Conservation (phyloP, 2,797 vertebrate species). For the Cossypha niveicapilla region DNA sequence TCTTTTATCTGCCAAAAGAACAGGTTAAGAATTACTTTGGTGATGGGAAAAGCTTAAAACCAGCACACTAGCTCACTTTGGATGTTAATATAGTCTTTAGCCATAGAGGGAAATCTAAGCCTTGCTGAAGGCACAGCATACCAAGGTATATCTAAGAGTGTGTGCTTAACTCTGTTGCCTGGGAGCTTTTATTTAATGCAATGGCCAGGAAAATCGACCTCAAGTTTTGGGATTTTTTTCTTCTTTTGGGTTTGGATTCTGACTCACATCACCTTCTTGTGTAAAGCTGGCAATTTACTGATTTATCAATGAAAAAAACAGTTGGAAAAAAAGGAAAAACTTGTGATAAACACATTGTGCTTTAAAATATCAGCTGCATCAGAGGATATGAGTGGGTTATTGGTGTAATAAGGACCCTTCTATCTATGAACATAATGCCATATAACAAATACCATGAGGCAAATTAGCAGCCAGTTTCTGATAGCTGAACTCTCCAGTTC, state of each 20-base stretch:
- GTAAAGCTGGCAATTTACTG: constrained; percentile 56
- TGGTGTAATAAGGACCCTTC: not conserved
- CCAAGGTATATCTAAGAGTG: constrained; percentile 13
- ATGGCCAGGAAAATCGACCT: constrained; percentile 55
- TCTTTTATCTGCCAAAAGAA: not conserved
- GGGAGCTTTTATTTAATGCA: constrained; percentile 58
- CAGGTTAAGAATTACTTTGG: not conserved
- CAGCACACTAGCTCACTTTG: not conserved
- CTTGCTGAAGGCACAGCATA: not conserved
- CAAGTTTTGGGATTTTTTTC: not conserved
- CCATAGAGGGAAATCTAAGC: constrained; percentile 41
- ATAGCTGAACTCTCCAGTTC: not conserved
- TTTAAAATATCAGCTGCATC: constrained; percentile 57
- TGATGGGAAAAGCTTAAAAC: constrained; percentile 37
- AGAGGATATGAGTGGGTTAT: not conserved
- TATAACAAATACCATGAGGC: not conserved
- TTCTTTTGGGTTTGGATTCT: constrained; percentile 1
- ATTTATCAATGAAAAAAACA: constrained; percentile 43
- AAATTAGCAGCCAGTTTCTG: not conserved
- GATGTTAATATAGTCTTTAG: constrained; percentile 18
- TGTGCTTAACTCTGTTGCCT: constrained; percentile 46
- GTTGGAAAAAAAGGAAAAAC: constrained; percentile 26
- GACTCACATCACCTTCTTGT: constrained; percentile 8
- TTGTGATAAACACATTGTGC: constrained; percentile 26
- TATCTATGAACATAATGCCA: not conserved